phyloP scores from a whole-genome alignment of 2,888 invertebrate species.

The Ectemnius lituratus region DNA sequence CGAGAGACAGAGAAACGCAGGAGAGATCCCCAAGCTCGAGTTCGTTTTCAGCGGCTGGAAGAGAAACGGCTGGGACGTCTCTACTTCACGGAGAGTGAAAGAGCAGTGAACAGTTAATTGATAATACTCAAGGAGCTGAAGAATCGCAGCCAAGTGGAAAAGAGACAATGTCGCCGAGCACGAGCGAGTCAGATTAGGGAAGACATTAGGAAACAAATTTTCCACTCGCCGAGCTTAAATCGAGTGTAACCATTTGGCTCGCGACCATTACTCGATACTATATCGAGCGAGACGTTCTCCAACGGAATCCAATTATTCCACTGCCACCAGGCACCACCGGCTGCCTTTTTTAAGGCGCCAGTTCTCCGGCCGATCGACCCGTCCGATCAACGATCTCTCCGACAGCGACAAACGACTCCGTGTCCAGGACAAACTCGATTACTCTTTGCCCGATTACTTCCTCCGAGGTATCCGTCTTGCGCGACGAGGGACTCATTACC shows the following conservation, averaged over 20 bases:
- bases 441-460: constrained; percentile 48
- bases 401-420: constrained; percentile 52
- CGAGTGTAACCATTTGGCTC: constrained; percentile 9
- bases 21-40: not conserved
- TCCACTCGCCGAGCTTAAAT: constrained; percentile 25
- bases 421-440: constrained; percentile 56
- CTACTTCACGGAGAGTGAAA: not conserved
- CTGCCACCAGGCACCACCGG: constrained; percentile 10
- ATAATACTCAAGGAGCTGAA: not conserved
- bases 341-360: constrained; percentile 34
- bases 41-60: not conserved
- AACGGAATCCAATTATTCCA: constrained; percentile 50
- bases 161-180: not conserved
- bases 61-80: constrained; percentile 9
- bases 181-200: not conserved
- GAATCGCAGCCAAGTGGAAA: not conserved
- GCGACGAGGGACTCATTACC: constrained; percentile 47
- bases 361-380: constrained; percentile 17
- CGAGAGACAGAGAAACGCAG: not conserved
- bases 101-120: not conserved
- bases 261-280: too few relatives aligned
- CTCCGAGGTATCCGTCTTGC: constrained; percentile 39
- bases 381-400: constrained; percentile 36
- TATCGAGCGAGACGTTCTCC: not conserved
- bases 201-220: constrained; percentile 22